Conservation (phyloP, 2,797 vertebrate species). For the Liparis tanakae region DNA sequence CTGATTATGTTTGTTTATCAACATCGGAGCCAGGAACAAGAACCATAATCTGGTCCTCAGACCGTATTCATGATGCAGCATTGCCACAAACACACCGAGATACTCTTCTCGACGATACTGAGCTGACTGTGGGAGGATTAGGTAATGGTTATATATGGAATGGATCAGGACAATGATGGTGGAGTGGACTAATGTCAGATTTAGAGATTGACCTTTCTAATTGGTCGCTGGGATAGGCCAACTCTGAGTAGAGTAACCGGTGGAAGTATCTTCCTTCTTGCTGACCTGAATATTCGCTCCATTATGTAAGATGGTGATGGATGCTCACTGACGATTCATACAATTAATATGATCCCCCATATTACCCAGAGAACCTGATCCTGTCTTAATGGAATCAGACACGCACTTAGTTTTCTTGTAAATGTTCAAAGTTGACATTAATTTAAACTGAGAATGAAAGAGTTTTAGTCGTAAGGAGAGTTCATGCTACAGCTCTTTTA, state of each 20-base stretch:
- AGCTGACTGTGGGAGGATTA: not conserved
- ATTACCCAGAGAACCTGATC: not conserved
- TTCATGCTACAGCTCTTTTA: conserved; percentile 4
- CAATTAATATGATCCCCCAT: not conserved
- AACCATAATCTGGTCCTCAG: not conserved
- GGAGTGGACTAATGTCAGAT: not conserved
- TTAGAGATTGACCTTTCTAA: not conserved
- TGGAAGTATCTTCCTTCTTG: not conserved
- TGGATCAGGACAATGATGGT: not conserved
- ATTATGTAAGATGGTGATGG: no score
- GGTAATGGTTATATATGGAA: not conserved
- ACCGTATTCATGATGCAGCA: not conserved
- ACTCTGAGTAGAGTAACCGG: not conserved
- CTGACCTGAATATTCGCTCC: not conserved
- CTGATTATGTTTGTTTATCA: not conserved
- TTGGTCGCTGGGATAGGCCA: not conserved
- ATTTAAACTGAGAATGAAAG: conserved; percentile 10
- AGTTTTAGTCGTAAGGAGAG: not conserved
- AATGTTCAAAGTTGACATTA: not conserved
- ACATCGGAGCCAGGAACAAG: not conserved
- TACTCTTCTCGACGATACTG: no score
- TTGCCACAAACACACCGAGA: not conserved
- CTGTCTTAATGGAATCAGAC: not conserved
- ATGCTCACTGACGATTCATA: not conserved
- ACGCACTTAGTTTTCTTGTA: not conserved